Evolutionary conservation across 2,888 invertebrate species (phyloP), one percentile per base, ranked within the genome.

Genomic region (Acholoe squamosa): DNA sequence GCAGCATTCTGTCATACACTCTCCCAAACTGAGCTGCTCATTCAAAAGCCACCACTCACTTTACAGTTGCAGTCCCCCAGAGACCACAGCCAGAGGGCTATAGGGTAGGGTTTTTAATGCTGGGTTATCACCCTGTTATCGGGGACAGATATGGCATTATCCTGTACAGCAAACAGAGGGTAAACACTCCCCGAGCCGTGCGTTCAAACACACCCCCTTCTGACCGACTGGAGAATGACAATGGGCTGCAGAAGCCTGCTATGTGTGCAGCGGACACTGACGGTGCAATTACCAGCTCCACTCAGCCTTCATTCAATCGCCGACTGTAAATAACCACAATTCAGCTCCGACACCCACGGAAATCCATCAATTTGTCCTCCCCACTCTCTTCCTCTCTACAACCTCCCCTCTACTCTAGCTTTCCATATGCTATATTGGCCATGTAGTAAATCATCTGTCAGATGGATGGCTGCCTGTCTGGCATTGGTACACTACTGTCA

Each of bases 231-330:
- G 71, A 25, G n/a, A 71, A 25, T 71, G 19, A 28, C 71, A 71
- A 25, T 25, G 19, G 12, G n/a, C 71, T n/a, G 28, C 31, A n/a
- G 71, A n/a, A 0, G 28, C 12, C 19, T 5, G 28, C 3, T 25
- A 28, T n/a, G n/a, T 19, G 19, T n/a, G n/a, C n/a, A 22, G 25
- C 5, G 71, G 28, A 22, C 71, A 28, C 31, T 3, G 28, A 5
- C 31, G 16, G 71, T 71, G 71, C 71, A 71, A 71, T 71, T 71
- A 71, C 71, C 71, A 71, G 28, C 61, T 61, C 71, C 71, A 71
- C 71, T 28, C 71, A 14, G 71, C 71, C 25, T 71, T 71, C 71
- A 71, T 71, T 71, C 71, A 71, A 28, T 71, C 71, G 28, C 3
- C 71, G 14, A n/a, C 28, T 22, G 71, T 71, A 71, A 71, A 71